Conservation (phyloP, 2,113 vertebrate genomes). For the human (Homo sapiens) region DNA sequence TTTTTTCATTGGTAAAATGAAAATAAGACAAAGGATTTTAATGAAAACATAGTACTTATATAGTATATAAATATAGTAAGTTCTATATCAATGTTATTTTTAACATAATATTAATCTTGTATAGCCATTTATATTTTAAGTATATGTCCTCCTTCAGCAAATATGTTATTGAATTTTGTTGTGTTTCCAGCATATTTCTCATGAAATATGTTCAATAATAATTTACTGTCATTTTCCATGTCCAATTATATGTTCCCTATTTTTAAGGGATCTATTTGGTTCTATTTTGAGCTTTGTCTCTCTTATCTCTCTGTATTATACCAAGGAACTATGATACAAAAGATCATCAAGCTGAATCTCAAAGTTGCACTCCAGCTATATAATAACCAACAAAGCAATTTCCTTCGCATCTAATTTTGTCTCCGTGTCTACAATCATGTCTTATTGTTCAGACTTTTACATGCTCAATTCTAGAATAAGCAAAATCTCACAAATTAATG, state of each 20-base stretch:
- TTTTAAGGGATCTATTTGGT: neutral
- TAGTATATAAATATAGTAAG: neutral
- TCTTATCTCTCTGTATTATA: neutral
- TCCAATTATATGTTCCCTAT: neutral
- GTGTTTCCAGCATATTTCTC: neutral
- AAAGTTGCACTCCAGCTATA: neutral
- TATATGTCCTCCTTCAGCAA: neutral
- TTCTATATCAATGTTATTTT: neutral
- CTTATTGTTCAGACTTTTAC: slow-evolving; percentile 36
- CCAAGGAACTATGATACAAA: neutral
- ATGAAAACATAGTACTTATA: neutral
- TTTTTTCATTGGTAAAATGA: neutral
- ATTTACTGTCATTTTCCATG: neutral
- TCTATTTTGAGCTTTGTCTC: slow-evolving; percentile 1
- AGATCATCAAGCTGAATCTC: neutral
- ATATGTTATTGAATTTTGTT: neutral
- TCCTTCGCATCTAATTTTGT: slow-evolving; percentile 9
- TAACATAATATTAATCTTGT: neutral
- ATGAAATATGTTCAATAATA: neutral
- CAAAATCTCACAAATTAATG: slow-evolving; percentile 13
- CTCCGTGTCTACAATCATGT: slow-evolving; percentile 14
- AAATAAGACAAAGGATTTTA: neutral
- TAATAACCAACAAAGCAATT: neutral
- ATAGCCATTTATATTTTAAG: neutral
- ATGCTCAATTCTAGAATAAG: slow-evolving; percentile 1